Evolutionary conservation across 2,113 vertebrate genomes (phyloP), one percentile per base, ranked within the genome.

Genomic region (Uria lomvia): DNA sequence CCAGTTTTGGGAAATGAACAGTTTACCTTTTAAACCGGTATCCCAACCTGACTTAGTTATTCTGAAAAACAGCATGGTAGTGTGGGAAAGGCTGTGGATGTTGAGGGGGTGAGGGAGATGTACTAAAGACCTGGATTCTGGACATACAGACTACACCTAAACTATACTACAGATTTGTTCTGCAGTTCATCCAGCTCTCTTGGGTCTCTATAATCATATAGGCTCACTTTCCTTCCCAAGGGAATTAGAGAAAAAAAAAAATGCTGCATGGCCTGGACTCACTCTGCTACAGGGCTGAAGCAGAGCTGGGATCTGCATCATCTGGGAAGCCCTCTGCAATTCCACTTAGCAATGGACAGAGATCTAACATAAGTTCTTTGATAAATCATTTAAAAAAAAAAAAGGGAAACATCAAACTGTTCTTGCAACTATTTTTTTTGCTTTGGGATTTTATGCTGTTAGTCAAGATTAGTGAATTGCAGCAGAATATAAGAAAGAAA

Each of bases 61-160:
- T 68, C 45, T 68, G 40, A 66, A 86, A 88, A 60, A 65, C 4
- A 91, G 29, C 30, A 43, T 4, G 20, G 60, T 55, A 49, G 30
- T 3, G 3, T 45, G 58, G 53, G 30, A 60, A 92, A 92, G 22
- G 30, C 42, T 72, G 7, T 2, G 8, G 32, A 32, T 60, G 26
- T 26, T 60, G 43, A 68, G 16, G 4, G 22, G 2, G 1, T 0
- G 1, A 76, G 6, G 7, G 12, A 85, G 30, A 38, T 34, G 24
- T 23, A 55, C 56, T 74, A 17, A 67, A 90, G 9, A 74, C 30
- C 13, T 43, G 27, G 27, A 65, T 81, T 94, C 16, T 27, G 22
- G 36, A 16, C 12, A 23, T 14, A 19, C 49, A 77, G 50, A 17
- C 21, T 55, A 12, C 21, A 58, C 32, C 30, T 40, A 67, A 75